These are phyloP conservation scores for Acipenser oxyrinchus DNA, from an alignment of 2,797 vertebrate species.

Conservation along the genomic window DNA sequence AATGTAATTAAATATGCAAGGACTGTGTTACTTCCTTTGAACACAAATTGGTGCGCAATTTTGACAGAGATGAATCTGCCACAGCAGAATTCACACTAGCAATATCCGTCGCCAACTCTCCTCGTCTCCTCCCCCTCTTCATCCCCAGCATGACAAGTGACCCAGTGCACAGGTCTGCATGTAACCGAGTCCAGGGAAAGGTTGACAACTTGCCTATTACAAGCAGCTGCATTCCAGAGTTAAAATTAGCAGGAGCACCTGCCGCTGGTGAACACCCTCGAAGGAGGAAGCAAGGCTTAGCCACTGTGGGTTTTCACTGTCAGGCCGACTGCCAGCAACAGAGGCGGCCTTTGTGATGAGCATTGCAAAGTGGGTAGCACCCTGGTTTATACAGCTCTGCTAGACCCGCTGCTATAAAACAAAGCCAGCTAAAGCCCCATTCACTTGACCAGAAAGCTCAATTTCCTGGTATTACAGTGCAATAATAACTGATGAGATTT, in stretches of 20 bases:
- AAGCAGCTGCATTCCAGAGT: background rate
- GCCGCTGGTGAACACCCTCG: background rate
- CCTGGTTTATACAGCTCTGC: background rate
- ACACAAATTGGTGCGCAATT: slow-evolving; percentile 22
- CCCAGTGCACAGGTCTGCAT: slow-evolving; percentile 15
- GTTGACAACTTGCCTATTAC: background rate
- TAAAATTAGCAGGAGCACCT: slow-evolving; percentile 9
- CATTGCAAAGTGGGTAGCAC: background rate
- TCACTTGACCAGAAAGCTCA: too few species aligned
- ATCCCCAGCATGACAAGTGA: slow-evolving; percentile 18
- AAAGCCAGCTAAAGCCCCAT: background rate
- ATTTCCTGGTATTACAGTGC: too few species aligned
- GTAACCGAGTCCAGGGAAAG: background rate
- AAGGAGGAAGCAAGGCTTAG: background rate
- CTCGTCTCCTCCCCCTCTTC: too few species aligned
- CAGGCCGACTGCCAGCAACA: background rate
- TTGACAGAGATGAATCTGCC: background rate
- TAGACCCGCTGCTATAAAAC: background rate
- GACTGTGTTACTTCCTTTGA: slow-evolving; percentile 22
- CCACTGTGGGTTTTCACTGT: background rate
- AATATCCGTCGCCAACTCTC: slow-evolving; percentile 21
- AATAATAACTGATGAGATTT: too few species aligned
- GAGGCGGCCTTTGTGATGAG: background rate
- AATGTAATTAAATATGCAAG: too few species aligned
- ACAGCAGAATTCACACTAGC: slow-evolving; percentile 18